Evolutionary conservation across 2,113 vertebrate species (phyloP).

Genomic region (Murina feae): DNA sequence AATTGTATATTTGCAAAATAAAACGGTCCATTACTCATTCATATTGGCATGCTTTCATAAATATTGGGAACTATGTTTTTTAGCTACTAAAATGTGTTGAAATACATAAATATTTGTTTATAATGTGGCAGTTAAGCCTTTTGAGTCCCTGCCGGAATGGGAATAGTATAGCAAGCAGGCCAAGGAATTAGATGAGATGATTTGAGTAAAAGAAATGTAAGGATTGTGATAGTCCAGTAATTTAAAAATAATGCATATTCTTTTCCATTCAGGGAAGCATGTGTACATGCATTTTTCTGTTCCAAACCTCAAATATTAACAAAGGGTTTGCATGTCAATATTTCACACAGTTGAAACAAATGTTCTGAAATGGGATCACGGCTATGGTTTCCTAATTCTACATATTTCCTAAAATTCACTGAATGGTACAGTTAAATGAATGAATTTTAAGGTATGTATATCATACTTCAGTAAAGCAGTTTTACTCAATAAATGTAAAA

Average conservation of each 20-base stretch:
- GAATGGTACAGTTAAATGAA: neutral
- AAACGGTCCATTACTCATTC: neutral
- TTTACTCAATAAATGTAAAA: neutral
- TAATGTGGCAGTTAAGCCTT: too few species aligned
- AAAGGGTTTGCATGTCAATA: neutral
- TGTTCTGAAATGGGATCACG: neutral
- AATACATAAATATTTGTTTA: neutral
- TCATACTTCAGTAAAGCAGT: neutral
- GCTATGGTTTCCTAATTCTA: neutral
- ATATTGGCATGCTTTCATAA: neutral
- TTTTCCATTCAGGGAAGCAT: neutral
- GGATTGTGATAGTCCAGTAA: neutral
- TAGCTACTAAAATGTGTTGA: neutral
- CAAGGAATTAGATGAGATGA: neutral
- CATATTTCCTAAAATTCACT: neutral
- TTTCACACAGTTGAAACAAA: neutral
- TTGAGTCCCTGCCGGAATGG: neutral
- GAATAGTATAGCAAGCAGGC: fast-evolving
- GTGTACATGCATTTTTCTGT: neutral
- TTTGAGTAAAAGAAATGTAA: neutral
- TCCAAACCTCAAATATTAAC: neutral
- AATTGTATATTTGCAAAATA: neutral
- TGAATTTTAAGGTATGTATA: neutral
- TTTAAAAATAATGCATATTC: neutral
- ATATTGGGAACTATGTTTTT: neutral